Evolutionary conservation across 1,140 invertebrate species (phyloP), one percentile per base, ranked within the genome.

Genomic region (Sminthurides bifidus): DNA sequence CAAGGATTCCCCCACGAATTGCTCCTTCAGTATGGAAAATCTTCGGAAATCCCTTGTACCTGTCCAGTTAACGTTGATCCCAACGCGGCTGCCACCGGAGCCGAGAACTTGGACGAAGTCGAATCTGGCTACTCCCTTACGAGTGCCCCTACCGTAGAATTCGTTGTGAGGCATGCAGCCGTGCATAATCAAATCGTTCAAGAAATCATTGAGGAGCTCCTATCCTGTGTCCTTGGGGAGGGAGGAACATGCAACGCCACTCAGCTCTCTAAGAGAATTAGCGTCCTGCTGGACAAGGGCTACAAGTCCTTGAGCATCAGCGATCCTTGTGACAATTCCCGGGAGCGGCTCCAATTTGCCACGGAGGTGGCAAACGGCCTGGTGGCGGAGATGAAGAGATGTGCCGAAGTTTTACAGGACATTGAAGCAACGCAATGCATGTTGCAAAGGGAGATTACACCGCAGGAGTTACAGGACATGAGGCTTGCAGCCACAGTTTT

Each of bases 111-210:
- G 24, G 52, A 43, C 24, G 50, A 54, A 17, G 41, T 35, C 1
- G 33, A 35, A 0, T 55, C 50, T 6, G 52, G 55, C 10, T 24
- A 38, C 12, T 63, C 58, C 8, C 29, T 64, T 2, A 0, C n/a
- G 8, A 51, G 58, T 19, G 62, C 58, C 8, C 53, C 58, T 2
- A 41, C 62, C 2, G 62, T 64, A 5, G 62, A 64, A 54, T 60
- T 57, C 31, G 26, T 54, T 27, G 56, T 57, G 8, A 24, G 62
- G 19, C 48, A 52, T 29, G 40, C 48, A 0, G 5, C 58, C 1
- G 24, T 56, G 2, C 23, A 59, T 8, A 58, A 64, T 24, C 43
- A 52, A 51, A 45, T 52, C 3, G 41, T 63, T 19, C 26, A 44
- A 1, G 14, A 27, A 10, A 60, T 63, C 17, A 45, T 63, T 8